These are phyloP conservation scores for Neosilurus hyrtlii DNA, from an alignment of 2,797 vertebrate species.

Conservation along the genomic window DNA sequence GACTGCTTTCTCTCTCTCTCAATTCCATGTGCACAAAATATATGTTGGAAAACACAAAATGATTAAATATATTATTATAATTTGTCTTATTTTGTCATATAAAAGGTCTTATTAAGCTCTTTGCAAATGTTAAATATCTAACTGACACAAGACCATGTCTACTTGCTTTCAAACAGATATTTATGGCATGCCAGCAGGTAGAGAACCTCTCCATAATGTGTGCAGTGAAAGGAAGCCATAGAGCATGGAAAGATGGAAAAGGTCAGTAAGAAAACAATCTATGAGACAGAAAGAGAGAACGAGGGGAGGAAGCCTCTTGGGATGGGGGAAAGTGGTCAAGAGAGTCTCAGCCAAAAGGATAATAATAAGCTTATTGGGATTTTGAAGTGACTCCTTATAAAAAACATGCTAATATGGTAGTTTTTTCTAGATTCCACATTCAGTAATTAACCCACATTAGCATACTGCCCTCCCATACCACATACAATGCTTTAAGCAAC, in stretches of 20 bases:
- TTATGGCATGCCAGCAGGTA: constrained; percentile 28
- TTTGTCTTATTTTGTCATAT: too few relatives aligned
- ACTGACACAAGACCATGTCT: background rate
- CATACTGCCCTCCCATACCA: constrained; percentile 64
- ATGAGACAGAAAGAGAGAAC: constrained; percentile 48
- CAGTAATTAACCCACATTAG: constrained; percentile 70
- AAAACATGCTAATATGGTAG: constrained; percentile 65
- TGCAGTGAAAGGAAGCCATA: constrained; percentile 51
- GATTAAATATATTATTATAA: background rate
- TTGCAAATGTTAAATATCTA: background rate
- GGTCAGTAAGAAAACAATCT: constrained; percentile 63
- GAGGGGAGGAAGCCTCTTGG: constrained; percentile 46
- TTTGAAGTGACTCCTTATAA: constrained; percentile 71
- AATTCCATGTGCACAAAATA: background rate
- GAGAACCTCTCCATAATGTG: constrained; percentile 33
- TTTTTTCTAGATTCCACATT: constrained; percentile 65
- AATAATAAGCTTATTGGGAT: constrained; percentile 76
- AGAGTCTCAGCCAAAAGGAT: constrained; percentile 66
- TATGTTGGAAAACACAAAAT: background rate
- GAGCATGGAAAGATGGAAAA: constrained; percentile 57
- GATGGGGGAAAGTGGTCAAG: constrained; percentile 40
- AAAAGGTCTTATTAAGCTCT: background rate
- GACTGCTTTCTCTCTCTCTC: constrained; percentile 17
- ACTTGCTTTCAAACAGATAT: background rate
- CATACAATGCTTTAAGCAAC: constrained; percentile 6